Percentiles rank a stretch among this genome's conserved stretches.
Evolutionary conservation across 2,888 invertebrate species (phyloP).

Genomic region (Cheilosia soror): DNA sequence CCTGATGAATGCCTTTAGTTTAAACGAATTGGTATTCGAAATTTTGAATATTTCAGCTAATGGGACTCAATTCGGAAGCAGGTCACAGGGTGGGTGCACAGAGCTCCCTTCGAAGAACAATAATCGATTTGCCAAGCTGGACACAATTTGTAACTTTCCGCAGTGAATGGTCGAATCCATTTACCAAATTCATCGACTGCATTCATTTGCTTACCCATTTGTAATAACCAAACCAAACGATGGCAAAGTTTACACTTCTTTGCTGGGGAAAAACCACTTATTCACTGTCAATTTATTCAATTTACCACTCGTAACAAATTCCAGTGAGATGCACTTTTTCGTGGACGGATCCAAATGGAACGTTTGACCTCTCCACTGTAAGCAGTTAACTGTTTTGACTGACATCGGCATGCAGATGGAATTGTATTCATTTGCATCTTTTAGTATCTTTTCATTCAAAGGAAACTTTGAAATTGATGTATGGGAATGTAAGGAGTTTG

Average conservation of each 20-base stretch:
- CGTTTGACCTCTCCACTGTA: neutral
- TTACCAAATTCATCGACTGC: neutral
- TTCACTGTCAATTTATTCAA: constrained; percentile 51
- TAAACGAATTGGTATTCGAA: constrained; percentile 22
- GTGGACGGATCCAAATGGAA: neutral
- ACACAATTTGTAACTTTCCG: neutral
- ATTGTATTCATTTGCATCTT: constrained; percentile 37
- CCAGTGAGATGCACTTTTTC: neutral
- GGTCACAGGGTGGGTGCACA: no score
- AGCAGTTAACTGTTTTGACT: constrained; percentile 24
- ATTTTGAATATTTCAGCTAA: no score
- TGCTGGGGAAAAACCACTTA: neutral
- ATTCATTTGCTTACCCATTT: neutral
- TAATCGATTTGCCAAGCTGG: neutral
- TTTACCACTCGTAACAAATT: constrained; percentile 33
- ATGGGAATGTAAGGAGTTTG: constrained; percentile 22
- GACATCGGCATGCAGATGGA: constrained; percentile 7
- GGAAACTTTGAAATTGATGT: constrained; percentile 16
- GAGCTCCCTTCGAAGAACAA: neutral
- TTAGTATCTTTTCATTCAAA: constrained; percentile 22
- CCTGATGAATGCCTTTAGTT: constrained; percentile 19
- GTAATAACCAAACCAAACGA: neutral
- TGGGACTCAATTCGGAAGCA: no score
- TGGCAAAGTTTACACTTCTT: neutral
- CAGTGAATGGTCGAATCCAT: neutral